Base-by-base conservation (phyloP, 1,140 invertebrate species). In the Cydia strobilella region DNA sequence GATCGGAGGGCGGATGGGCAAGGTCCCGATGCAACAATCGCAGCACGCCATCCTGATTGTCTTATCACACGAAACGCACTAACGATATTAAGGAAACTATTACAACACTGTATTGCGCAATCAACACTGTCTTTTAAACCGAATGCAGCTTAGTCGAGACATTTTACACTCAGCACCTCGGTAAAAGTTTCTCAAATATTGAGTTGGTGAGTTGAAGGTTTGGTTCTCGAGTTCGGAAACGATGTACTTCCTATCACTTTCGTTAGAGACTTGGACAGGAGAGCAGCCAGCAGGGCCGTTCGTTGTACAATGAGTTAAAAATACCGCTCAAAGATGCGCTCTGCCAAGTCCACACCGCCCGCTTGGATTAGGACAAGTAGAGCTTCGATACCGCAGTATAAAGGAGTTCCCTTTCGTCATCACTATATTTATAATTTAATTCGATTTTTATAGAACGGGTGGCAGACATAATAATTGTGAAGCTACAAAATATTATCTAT, bases 1-100 rank as follows among this genome's bases (percentile, higher is more conserved):
- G 85, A 97, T 96, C 69, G 97, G 96, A 76, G 95, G 94, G 79
- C 95, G 94, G 75, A 97, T 94, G 25, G 95, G 95, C 76, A 94
- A 89, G 63, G 93, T 92, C 84, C 94, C 94, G 86, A 93, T 92
- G 86, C 96, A 96, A 86, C 95, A 95, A 84, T 94, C 94, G 87
- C 95, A 95, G 81, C 93, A 94, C 82, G 95, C 94, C 95, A 96
- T 95, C 79, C 80, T 91, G 77, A 79, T 66, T 75, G 77, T 74
- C 75, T 69, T 82, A 72, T 79, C 79, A 82, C 65, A 88, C 84
- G 77, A 76, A 82, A 84, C 80, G 69, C 82, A 85, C 84, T 75
- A 73, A 77, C 76, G 74, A 63, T 78, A 77, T 74, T 77, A 80
- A 75, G 25, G n/a, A 23, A 62, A 69, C 76, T 69, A 75, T 79